phyloP scores from a whole-genome alignment of 2,113 vertebrate species.

The Ammospiza caudacuta region DNA sequence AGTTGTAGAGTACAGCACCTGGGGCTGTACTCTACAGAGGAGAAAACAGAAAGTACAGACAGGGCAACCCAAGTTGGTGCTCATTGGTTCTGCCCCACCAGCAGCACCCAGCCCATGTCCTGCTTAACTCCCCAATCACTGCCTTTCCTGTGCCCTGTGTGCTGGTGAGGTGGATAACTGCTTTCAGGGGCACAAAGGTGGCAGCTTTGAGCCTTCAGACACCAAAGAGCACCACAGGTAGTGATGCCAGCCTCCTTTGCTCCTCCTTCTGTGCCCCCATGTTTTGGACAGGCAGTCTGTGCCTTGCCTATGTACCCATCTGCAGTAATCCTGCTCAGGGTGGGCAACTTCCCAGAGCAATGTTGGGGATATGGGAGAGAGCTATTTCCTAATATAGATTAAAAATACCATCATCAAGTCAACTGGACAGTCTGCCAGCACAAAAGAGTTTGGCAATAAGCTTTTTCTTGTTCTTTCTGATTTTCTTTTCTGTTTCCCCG shows the following conservation, averaged over 20 bases:
- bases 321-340: neutral
- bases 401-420: neutral
- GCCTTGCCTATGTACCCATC: fast-evolving
- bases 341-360: neutral
- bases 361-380: neutral
- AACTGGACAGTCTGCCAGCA: neutral
- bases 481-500: neutral
- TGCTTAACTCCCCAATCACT: neutral
- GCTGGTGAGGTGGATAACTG: neutral
- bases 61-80: fast-evolving
- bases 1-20: neutral
- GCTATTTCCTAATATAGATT: neutral
- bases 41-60: neutral
- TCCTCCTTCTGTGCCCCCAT: neutral
- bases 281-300: fast-evolving
- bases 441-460: neutral
- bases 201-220: neutral
- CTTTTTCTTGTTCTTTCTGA: neutral
- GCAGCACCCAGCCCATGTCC: neutral
- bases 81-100: neutral
- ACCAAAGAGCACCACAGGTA: neutral
- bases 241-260: neutral
- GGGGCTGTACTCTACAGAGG: neutral
- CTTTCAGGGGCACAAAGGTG: neutral
- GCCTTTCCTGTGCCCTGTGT: neutral